Base-by-base conservation (phyloP, 2,113 vertebrate species). In the Psittacus erithacus region DNA sequence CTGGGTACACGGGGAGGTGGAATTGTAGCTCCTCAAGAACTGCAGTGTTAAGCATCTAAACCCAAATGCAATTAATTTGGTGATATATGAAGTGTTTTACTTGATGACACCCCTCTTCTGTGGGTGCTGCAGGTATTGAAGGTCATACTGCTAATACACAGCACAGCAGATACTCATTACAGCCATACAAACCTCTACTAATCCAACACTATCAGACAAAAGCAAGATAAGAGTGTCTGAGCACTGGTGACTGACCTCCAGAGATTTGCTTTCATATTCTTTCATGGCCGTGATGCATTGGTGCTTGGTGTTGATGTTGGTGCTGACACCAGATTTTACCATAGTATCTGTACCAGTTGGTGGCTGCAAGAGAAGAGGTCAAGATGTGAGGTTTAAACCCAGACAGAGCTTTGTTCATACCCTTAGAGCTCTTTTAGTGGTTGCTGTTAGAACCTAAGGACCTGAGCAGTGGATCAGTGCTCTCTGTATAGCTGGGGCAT, bases 241-340 rank as follows among this genome's bases (percentile, higher is more conserved):
- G 31, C 5, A 5, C 23, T 9, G 10, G 7, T 38, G 24, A 62
- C 98, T 96, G 67, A 99, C 99, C 98, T 99, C 99, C 0, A 99
- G 93, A 11, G 98, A 99, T 82, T 99, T 99, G 98, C 99, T 99
- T 95, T 99, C 99, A 1, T 99, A 99, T 65, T 99, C 99, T 93
- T 99, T 99, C 99, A 99, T 99, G 75, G 99, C 99, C 16, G 99
- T 99, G 93, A 99, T 99, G 87, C 99, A 99, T 76, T 99, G 99
- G 92, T 99, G 99, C 82, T 99, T 99, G 67, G 99, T 99, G 94
- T 98, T 99, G 98, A 99, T 99, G 97, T 98, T 99, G 5, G 99
- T 99, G 92, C 99, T 99, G 77, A 99, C 99, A 2, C 99, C 99
- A 1, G 98, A 98, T 76, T 99, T 99, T 31, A 99, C 99, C 99